Percentiles rank a stretch among this genome's conserved stretches.
Evolutionary conservation across 2,888 invertebrate species (phyloP).

Genomic region (Caenorhabditis sp.): DNA sequence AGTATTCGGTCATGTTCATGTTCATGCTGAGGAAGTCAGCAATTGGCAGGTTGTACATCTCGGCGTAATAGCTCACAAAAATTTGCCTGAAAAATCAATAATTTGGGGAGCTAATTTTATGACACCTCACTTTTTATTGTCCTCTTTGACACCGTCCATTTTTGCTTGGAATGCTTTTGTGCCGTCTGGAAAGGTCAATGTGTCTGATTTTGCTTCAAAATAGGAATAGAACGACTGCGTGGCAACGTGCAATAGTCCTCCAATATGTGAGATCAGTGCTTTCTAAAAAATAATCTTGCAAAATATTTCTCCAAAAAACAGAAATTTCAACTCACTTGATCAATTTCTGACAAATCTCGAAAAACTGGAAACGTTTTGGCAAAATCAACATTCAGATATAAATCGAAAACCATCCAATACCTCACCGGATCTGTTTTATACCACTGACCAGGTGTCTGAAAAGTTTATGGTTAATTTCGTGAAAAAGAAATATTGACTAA

Average conservation of each 20-base stretch:
- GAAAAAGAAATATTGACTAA: no score
- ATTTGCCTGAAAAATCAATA: constrained; percentile 22
- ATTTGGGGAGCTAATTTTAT: neutral
- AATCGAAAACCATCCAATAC: constrained; percentile 58
- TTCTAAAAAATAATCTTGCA: constrained; percentile 12
- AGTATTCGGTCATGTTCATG: constrained; percentile 42
- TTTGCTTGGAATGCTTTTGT: constrained; percentile 35
- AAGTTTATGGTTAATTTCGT: neutral
- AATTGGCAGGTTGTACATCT: constrained; percentile 48
- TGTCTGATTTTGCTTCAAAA: constrained; percentile 36
- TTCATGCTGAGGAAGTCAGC: constrained; percentile 33
- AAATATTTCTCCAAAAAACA: neutral
- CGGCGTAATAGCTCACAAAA: constrained; percentile 42
- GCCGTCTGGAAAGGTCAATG: constrained; percentile 50
- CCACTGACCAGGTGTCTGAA: constrained; percentile 24
- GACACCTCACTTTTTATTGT: constrained; percentile 15
- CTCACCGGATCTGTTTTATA: constrained; percentile 38
- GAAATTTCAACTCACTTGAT: constrained; percentile 47
- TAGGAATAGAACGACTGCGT: constrained; percentile 51
- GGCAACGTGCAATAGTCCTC: constrained; percentile 46
- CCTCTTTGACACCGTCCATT: constrained; percentile 20
- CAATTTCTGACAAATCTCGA: constrained; percentile 30
- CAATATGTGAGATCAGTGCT: constrained; percentile 42
- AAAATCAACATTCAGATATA: constrained; percentile 49
- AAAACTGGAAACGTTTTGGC: constrained; percentile 53